Conservation (phyloP, 1,140 invertebrate genomes). For the Drusus annulatus region DNA sequence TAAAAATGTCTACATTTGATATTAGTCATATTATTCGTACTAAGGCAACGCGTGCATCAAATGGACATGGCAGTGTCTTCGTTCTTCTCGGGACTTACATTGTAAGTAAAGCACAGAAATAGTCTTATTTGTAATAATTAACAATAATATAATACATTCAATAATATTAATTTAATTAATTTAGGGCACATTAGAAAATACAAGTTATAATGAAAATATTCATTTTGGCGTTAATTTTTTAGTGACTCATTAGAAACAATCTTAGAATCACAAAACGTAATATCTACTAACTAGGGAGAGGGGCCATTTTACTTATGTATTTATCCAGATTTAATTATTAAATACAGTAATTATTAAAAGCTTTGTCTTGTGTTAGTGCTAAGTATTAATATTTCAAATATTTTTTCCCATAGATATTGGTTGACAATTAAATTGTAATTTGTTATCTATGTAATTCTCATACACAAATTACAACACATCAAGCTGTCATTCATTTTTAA, state of each 20-base stretch:
- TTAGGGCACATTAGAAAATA: conserved; percentile 7
- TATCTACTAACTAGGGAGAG: no score
- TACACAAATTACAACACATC: no score
- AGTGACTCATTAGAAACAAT: conserved; percentile 11
- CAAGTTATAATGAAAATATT: conserved; percentile 19
- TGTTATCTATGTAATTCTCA: no score
- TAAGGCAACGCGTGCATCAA: conserved; percentile 12
- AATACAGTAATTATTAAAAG: background rate
- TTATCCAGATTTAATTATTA: background rate
- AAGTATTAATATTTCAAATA: background rate
- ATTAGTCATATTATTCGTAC: conserved; percentile 31
- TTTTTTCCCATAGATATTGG: no score
- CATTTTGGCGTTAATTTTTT: conserved; percentile 39
- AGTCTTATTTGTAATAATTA: conserved; percentile 23
- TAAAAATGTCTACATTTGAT: conserved; percentile 12
- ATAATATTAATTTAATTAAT: conserved; percentile 20
- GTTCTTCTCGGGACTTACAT: conserved; percentile 17
- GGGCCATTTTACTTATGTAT: background rate
- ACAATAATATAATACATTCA: conserved; percentile 36
- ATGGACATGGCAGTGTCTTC: conserved; percentile 4
- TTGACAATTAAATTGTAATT: no score
- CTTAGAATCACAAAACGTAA: conserved; percentile 3
- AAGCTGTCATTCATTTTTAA: no score
- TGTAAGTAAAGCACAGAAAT: conserved; percentile 39
- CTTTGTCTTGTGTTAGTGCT: conserved; percentile 3